Conservation (phyloP, 2,888 invertebrate genomes). For the Heliconius ismenius region DNA sequence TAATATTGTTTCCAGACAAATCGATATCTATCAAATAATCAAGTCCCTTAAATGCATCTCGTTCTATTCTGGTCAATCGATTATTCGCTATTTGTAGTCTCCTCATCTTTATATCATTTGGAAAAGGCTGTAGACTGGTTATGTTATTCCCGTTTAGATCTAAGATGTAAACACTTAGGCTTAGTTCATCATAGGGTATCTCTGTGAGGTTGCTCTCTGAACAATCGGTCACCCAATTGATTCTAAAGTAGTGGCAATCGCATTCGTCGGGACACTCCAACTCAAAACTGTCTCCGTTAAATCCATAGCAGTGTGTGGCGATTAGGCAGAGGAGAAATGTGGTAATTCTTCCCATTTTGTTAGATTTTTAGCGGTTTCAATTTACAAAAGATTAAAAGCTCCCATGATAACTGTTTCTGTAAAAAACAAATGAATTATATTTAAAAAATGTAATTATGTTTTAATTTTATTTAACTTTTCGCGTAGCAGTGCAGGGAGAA, state of each 20-base stretch:
- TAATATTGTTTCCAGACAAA: constrained; percentile 85
- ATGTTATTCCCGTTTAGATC: constrained; percentile 87
- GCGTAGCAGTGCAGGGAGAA: neutral
- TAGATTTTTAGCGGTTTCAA: constrained; percentile 41
- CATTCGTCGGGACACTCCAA: constrained; percentile 88
- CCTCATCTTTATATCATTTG: constrained; percentile 85
- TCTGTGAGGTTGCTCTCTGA: constrained; percentile 87
- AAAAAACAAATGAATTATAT: constrained; percentile 24
- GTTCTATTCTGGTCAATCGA: constrained; percentile 81
- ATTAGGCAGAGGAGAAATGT: constrained; percentile 58
- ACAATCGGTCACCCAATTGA: constrained; percentile 90
- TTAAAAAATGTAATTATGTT: neutral
- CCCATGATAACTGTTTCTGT: constrained; percentile 50
- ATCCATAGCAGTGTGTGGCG: constrained; percentile 59
- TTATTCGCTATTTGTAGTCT: constrained; percentile 87
- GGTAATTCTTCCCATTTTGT: constrained; percentile 59
- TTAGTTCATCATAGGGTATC: constrained; percentile 86
- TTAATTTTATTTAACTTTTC: neutral
- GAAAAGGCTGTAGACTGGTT: constrained; percentile 82
- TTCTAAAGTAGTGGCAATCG: constrained; percentile 88
- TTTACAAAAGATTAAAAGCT: constrained; percentile 30
- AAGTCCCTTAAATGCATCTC: constrained; percentile 84
- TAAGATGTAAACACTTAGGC: constrained; percentile 86
- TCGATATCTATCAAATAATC: constrained; percentile 87
- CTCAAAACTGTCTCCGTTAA: constrained; percentile 85